phyloP scores from a whole-genome alignment of 2,113 vertebrate species.

The Gnathonemus longibarbis region DNA sequence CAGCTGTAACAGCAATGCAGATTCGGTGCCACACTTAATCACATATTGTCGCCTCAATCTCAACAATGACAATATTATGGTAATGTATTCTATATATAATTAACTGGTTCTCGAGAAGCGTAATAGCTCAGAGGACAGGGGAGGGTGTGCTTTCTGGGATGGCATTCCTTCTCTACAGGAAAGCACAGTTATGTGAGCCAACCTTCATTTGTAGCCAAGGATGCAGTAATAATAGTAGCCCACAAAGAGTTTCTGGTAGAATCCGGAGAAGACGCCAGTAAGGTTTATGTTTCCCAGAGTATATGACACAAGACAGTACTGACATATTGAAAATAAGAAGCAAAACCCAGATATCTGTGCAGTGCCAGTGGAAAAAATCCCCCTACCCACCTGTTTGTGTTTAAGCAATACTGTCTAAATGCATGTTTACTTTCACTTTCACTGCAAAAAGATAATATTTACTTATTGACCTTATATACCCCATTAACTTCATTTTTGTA shows the following conservation, averaged over 20 bases:
- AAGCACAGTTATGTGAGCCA: not conserved
- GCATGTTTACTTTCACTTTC: not conserved
- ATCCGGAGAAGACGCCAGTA: not conserved
- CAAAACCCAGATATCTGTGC: not conserved
- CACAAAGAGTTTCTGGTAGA: not conserved
- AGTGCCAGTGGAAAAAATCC: not conserved
- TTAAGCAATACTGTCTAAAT: not conserved
- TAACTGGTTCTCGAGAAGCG: not conserved
- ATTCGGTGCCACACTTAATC: not conserved
- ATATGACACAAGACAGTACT: not conserved
- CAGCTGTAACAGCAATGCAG: not conserved
- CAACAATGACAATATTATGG: not conserved
- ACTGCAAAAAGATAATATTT: not conserved
- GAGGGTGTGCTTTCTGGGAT: not conserved
- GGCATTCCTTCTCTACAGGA: not conserved
- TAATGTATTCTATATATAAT: not conserved
- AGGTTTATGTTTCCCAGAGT: not conserved
- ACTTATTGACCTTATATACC: not conserved
- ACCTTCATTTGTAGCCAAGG: not conserved
- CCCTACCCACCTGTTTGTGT: not conserved
- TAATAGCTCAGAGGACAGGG: not conserved
- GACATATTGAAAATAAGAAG: not conserved
- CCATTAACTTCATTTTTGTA: not conserved
- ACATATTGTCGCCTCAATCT: constrained; percentile 4
- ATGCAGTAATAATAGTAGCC: not conserved